phyloP scores from a whole-genome alignment of 2,113 vertebrate species.

The Gnathonemus echidnorhynchus region DNA sequence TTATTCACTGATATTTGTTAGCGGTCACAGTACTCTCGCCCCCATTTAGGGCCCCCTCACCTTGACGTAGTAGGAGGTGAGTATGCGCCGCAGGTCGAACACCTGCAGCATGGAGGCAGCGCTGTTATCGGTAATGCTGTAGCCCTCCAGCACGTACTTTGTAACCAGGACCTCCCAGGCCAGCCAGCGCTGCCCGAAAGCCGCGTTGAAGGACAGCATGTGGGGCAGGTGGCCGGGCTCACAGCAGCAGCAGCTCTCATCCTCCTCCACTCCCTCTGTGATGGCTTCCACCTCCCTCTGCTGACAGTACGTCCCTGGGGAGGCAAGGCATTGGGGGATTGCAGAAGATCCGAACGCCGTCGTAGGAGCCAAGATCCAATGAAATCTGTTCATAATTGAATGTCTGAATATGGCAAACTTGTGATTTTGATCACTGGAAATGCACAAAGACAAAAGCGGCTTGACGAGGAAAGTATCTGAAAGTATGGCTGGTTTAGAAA shows the following conservation, averaged over 20 bases:
- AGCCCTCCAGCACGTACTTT: slow-evolving; percentile 83
- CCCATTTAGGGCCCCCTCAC: slow-evolving; percentile 38
- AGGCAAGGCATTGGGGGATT: not conserved
- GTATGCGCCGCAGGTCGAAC: slow-evolving; percentile 83
- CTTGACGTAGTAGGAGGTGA: slow-evolving; percentile 89
- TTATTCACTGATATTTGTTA: not conserved
- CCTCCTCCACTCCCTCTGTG: slow-evolving; percentile 82
- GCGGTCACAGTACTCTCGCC: not conserved
- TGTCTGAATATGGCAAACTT: not conserved
- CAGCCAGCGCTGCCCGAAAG: slow-evolving; percentile 86
- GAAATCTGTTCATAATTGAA: not conserved
- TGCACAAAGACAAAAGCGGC: not conserved
- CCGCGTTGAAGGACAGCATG: slow-evolving; percentile 81
- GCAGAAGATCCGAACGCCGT: not conserved
- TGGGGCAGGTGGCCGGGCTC: slow-evolving; percentile 81
- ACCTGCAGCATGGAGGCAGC: slow-evolving; percentile 86
- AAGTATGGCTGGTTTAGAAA: not conserved
- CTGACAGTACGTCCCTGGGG: slow-evolving; percentile 76
- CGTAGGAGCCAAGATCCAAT: not conserved
- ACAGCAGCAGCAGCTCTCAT: slow-evolving; percentile 85
- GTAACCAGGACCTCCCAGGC: slow-evolving; percentile 87
- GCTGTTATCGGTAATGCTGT: slow-evolving; percentile 88
- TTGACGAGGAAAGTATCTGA: not conserved
- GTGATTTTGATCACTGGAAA: not conserved
- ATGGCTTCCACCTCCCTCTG: slow-evolving; percentile 85